Evolutionary conservation across 2,113 vertebrate genomes (phyloP).

Genomic region (Mormyrus lacerda): DNA sequence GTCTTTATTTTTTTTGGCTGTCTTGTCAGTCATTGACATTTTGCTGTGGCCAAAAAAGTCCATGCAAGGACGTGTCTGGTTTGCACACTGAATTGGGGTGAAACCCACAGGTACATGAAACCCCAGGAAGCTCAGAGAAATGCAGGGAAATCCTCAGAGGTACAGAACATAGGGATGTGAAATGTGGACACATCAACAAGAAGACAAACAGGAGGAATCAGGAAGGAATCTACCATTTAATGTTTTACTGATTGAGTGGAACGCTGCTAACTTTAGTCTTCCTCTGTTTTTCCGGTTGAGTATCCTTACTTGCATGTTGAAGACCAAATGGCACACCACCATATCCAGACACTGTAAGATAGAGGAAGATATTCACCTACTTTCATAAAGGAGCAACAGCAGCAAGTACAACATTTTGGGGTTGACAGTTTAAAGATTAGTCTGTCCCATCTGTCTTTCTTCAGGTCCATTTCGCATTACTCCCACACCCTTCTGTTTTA

Average conservation of each 20-base stretch:
- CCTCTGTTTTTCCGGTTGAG: background rate
- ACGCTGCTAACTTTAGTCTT: background rate
- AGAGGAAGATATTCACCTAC: background rate
- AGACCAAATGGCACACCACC: background rate
- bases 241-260: background rate
- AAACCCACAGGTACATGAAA: background rate
- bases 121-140: background rate
- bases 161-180: background rate
- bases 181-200: background rate
- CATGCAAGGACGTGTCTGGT: background rate
- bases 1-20: background rate
- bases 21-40: background rate
- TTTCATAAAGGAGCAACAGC: background rate
- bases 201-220: background rate
- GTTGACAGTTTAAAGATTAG: background rate
- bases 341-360: background rate
- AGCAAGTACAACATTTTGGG: background rate
- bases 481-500: background rate
- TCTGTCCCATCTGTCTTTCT: background rate
- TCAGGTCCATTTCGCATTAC: background rate
- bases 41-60: background rate
- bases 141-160: background rate
- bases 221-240: background rate
- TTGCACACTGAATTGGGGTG: background rate
- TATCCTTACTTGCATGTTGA: background rate